Base-by-base conservation (phyloP, 1,140 invertebrate species). In the Xylocopa sonorina region DNA sequence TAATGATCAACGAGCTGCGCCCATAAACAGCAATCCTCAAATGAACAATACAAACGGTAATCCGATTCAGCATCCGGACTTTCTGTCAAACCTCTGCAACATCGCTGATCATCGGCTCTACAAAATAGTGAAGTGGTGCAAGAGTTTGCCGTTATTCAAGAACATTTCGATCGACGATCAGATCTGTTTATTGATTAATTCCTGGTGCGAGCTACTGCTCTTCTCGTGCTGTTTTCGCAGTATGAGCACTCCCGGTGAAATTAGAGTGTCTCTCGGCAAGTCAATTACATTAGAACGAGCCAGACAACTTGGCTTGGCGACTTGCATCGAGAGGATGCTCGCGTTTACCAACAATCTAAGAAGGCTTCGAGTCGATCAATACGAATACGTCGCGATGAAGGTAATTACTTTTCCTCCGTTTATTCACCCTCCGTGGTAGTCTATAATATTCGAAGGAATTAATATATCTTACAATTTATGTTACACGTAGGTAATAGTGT, bases 71-170 rank as follows among this genome's bases (percentile, higher is more conserved):
- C 88, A 95, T 91, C 96, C 96, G 0, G 97, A 98, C 92, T 96
- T 97, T 89, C 94, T 98, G 43, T 96, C 96, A 0, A 97, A 97
- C 91, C 93, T 98, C 85, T 98, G 97, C 93, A 97, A 97, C 90
- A 98, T 99, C 75, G 98, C 98, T 51, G 98, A 99, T 92, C 97
- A 99, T 92, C 93, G 98, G 48, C 95, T 99, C 1, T 99, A 99
- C 91, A 99, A 99, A 93, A 98, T 99, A 84, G 98, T 99, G 69
- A 98, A 99, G 90, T 99, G 98, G 98, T 99, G 98, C 93, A 98
- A 99, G 92, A 98, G 98, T 92, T 93, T 99, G 89, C 98, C 98
- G 16, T 95, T 99, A 6, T 99, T 99, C 91, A 98, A 98, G 90
- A 97, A 98, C 92, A 99, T 99, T 87, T 97, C 97, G 79, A 98